Base-by-base conservation (phyloP, 2,888 invertebrate species). In the Graphium colonna region DNA sequence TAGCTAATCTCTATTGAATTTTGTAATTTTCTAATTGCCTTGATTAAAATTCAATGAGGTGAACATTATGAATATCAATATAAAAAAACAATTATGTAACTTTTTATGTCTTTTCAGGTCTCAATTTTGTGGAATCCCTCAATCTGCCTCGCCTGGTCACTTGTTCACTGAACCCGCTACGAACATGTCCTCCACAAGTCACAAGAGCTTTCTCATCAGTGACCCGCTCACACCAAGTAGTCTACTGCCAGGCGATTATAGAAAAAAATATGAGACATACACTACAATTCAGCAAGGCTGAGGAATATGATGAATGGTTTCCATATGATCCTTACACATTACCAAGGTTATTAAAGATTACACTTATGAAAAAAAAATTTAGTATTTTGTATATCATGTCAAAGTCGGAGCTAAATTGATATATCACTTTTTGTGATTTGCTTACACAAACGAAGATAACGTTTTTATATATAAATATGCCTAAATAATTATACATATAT, bases 291-390 rank as follows among this genome's bases (percentile, higher is more conserved):
- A 5, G 80, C 62, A 57, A 77, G 1, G 78, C 77, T n/a, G 71
- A 77, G n/a, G 79, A 91, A 9, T 91, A 91, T 46, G 85, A 93
- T 1, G 92, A 94, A 52, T 97, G 95, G 88, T 98, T 97, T 75
- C 98, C 98, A 0, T 98, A 97, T 73, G 97, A 97, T 82, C 97
- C 97, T 0, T 98, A 95, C 73, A 79, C 94, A 12, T 85, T 98
- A 42, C 91, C 93, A 64, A 91, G 90, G 93, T 94, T 70, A 82
- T n/a, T n/a, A n/a, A n/a, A n/a, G n/a, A 77, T 52, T 44, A 3
- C 49, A 39, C 16, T 15, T 28, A 39, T 52, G 21, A 39, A 18
- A 38, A 44, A 38, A 36, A 17, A 51, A n/a, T n/a, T n/a, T n/a
- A n/a, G n/a, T n/a, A n/a, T n/a, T n/a, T n/a, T n/a, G n/a, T n/a